A percentile compares a stretch with the other conserved stretches of the same genome.
phyloP scores from a whole-genome alignment of 2,113 vertebrate genomes.

The Todiramphus chloris region DNA sequence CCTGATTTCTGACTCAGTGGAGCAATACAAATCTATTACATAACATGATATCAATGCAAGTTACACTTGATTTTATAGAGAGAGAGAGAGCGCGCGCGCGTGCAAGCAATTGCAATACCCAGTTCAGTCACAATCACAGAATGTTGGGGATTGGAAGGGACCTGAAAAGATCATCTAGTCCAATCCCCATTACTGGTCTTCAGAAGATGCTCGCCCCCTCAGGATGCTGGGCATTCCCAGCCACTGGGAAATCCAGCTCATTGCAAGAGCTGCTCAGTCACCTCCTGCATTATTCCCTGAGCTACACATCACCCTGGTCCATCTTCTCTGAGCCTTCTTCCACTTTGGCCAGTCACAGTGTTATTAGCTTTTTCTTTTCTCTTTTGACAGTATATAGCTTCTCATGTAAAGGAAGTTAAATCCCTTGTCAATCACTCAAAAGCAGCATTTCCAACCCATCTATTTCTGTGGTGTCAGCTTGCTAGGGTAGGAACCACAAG shows the following conservation, averaged over 20 bases:
- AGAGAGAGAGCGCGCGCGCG: no score
- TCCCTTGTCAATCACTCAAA: not conserved
- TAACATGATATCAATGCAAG: not conserved
- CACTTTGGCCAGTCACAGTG: not conserved
- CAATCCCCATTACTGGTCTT: not conserved
- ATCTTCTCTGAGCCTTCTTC: not conserved
- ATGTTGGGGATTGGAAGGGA: no score
- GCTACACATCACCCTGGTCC: not conserved
- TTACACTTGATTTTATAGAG: not conserved
- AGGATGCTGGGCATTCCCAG: not conserved
- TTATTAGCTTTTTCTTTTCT: not conserved
- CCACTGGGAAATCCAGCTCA: not conserved
- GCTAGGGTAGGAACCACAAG: not conserved
- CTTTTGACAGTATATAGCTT: not conserved
- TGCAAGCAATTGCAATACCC: not conserved
- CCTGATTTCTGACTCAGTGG: not conserved
- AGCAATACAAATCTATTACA: not conserved
- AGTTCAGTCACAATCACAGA: not conserved
- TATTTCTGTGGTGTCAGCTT: not conserved
- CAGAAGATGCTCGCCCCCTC: rapidly evolving
- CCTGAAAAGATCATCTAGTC: no score
- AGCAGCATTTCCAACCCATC: not conserved
- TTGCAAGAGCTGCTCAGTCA: not conserved
- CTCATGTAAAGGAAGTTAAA: not conserved
- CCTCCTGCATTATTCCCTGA: not conserved